A percentile compares a stretch with the other conserved stretches of the same genome.
Conservation (phyloP, 2,888 invertebrate species). For the Pristionchus maxplancki region DNA sequence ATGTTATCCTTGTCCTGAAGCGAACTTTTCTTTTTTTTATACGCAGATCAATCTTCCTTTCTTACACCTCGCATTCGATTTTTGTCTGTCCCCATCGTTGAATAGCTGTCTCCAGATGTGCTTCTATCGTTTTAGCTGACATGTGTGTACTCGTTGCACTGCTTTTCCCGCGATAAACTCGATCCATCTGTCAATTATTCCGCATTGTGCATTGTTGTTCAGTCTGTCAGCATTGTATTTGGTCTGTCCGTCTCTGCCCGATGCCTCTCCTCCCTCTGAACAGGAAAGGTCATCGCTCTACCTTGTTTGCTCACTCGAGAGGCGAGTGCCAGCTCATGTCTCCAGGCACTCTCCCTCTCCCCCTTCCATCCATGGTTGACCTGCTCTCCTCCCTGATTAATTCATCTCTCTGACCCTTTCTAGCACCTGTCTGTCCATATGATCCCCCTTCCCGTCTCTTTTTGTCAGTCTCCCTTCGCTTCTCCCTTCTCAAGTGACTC, state of each 20-base stretch:
- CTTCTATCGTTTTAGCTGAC: constrained; percentile 14
- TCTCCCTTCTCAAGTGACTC: constrained; percentile 39
- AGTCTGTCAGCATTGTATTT: constrained; percentile 11
- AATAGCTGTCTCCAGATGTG: constrained; percentile 19
- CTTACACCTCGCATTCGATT: not conserved
- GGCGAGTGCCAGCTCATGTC: constrained; percentile 34
- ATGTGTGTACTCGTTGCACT: not conserved
- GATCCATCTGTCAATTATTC: constrained; percentile 48
- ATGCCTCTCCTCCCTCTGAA: not conserved
- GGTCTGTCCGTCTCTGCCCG: not conserved
- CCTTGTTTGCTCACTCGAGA: constrained; percentile 20
- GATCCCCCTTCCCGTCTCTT: constrained; percentile 25
- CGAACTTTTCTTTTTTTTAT: too few species aligned
- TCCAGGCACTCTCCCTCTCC: constrained; percentile 21
- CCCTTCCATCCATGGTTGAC: constrained; percentile 29
- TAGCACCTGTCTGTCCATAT: constrained; percentile 31
- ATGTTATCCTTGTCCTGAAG: too few species aligned
- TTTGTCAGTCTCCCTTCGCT: not conserved
- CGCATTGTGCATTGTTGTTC: constrained; percentile 6
- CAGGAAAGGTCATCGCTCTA: constrained; percentile 43
- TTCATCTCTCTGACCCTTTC: constrained; percentile 14
- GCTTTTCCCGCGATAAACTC: not conserved
- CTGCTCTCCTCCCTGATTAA: constrained; percentile 25
- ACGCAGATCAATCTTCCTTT: not conserved
- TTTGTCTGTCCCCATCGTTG: not conserved